Evolutionary conservation across 1,140 invertebrate species (phyloP), one percentile per base, ranked within the genome.

Genomic region (Wiebesia pumilae): DNA sequence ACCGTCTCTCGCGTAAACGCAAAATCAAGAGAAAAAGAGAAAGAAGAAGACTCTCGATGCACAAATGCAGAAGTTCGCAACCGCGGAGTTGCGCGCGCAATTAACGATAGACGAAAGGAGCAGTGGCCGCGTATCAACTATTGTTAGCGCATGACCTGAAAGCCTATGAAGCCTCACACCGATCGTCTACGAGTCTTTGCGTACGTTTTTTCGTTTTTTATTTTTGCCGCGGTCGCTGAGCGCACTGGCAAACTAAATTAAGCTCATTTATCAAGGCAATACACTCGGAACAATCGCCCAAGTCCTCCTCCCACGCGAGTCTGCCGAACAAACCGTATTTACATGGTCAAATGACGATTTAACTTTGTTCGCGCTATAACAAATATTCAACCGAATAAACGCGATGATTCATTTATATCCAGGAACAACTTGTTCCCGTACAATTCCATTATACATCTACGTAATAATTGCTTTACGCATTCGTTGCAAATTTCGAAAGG

Each of bases 131-230:
- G 82, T 27, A 3, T 62, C 24, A 3, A 27, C 24, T 62, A 27
- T 62, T 62, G 58, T 83, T 83, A 83, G 82, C 47, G 21, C 3
- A 35, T 7, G 75, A 43, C 40, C n/a, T 40, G 67, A 27, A 73
- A 38, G 40, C 40, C 81, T 71, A 83, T n/a, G 30, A 75, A 58
- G 81, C 43, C 27, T 4, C 21, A 4, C 21, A 0, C 10, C 54
- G 40, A 69, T 69, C 14, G 19, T 16, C 40, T 19, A 51, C 38
- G 19, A 71, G 47, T 40, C 33, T 30, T 62, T 38, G 21, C n/a
- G 69, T 24, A 47, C 43, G 43, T 21, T 51, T 33, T 47, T 38
- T 73, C 67, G 21, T 71, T n/a, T 81, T 6, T 43, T 67, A 21
- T 69, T 69, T 19, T 27, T n/a, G 24, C 10, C 35, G 38, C 35